phyloP scores from a whole-genome alignment of 2,888 invertebrate species.

The Adelognathus sp. region DNA sequence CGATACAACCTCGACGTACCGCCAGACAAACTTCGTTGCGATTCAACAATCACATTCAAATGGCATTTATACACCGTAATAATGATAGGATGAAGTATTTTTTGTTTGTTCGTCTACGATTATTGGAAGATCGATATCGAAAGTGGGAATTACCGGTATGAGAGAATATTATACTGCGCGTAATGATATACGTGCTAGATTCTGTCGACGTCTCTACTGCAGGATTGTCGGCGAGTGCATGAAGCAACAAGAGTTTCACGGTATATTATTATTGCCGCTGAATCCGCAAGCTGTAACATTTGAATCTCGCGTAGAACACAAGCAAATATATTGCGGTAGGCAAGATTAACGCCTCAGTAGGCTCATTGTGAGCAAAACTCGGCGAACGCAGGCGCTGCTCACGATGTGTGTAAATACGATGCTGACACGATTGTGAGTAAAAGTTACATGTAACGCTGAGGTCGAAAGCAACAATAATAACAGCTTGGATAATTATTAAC shows the following conservation, averaged over 20 bases:
- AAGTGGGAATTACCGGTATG: conserved; percentile 12
- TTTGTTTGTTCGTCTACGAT: background rate
- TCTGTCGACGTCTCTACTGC: background rate
- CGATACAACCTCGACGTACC: too few species aligned
- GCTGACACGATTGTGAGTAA: background rate
- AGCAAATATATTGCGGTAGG: background rate
- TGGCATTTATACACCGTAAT: background rate
- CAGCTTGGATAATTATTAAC: background rate
- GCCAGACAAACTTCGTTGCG: background rate
- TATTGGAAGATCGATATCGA: conserved; percentile 18
- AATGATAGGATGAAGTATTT: background rate
- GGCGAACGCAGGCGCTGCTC: background rate
- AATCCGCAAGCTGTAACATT: background rate
- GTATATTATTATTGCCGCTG: conserved; percentile 13
- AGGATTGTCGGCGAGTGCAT: conserved; percentile 7
- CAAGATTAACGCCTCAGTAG: background rate
- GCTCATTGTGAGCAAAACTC: background rate
- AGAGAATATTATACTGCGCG: background rate
- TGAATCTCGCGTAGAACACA: background rate
- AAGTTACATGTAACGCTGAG: background rate
- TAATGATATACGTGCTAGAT: background rate
- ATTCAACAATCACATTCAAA: background rate
- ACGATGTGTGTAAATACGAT: background rate
- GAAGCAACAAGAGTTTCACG: background rate
- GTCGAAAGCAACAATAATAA: background rate